Conservation (phyloP, 2,888 invertebrate genomes). For the Habrosyne pyritoides region DNA sequence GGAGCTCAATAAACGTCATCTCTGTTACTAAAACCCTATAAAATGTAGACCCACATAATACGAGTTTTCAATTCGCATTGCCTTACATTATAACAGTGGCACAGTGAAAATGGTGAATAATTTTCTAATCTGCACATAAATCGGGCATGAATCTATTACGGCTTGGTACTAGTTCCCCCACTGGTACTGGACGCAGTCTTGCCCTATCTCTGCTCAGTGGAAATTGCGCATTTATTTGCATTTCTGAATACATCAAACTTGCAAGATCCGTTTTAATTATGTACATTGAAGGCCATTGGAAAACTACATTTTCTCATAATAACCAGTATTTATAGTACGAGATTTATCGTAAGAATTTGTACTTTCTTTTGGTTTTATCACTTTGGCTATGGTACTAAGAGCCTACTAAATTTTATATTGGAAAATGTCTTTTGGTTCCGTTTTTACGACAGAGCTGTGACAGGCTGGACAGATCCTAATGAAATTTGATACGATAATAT, state of each 20-base stretch:
- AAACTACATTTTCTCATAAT: conserved; percentile 5
- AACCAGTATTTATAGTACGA: neutral
- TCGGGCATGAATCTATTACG: conserved; percentile 19
- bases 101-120: conserved; percentile 37
- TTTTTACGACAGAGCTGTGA: no score
- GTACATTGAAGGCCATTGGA: conserved; percentile 10
- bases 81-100: conserved; percentile 23
- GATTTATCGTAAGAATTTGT: neutral
- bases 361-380: conserved; percentile 2
- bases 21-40: neutral
- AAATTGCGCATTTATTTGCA: conserved; percentile 45
- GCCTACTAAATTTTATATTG: no score
- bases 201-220: conserved; percentile 29
- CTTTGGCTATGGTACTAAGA: no score
- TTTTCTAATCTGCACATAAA: conserved; percentile 32
- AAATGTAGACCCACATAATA: conserved; percentile 17
- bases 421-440: no score
- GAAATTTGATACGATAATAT: no score
- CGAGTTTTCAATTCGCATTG: conserved; percentile 3
- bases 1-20: neutral
- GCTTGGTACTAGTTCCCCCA: conserved; percentile 24
- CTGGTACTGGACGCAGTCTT: conserved; percentile 22
- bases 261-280: conserved; percentile 17
- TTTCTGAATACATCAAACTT: conserved; percentile 29
- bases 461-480: no score